Evolutionary conservation across 2,888 invertebrate genomes (phyloP), one percentile per base, ranked within the genome.

Genomic region (Clostera curtula): DNA sequence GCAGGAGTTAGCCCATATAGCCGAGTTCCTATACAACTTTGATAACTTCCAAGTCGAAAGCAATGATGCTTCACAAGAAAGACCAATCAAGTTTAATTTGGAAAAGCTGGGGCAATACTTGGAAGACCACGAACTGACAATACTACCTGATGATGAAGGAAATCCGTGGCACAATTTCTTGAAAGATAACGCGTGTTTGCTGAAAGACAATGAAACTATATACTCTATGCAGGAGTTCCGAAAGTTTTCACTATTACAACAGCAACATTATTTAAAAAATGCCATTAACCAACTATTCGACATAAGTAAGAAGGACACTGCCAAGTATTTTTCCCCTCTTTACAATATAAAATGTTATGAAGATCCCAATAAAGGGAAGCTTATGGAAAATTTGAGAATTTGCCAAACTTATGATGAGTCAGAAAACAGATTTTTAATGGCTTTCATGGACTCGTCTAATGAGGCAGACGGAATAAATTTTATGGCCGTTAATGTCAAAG

Each of bases 101-200:
- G 97, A 97, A 73, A 89, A 93, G 56, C 86, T 97, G 22, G 97
- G 97, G 0, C 95, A 97, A 67, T 97, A 97, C 77, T 82, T 97
- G 31, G 88, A 91, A 45, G 90, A 95, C 59, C 85, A 86, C 43
- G 89, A 91, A 34, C 74, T 97, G 14, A 87, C 88, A 11, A 89
- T 90, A 43, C 85, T 89, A 6, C 87, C 90, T n/a, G 88, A 91
- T 49, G 85, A 88, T 33, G 87, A 89, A 34, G 88, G 88, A 24
- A 94, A 94, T 60, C 89, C 90, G 29, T 94, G 94, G 93, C 88
- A 90, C 24, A 85, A 89, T 43, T 89, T 95, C 60, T 72, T 95
- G 1, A 85, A 86, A 26, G 90, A 92, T 40, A 93, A 93, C 60
- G 86, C 90, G 13, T 90, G 91, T 53, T 62, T 95, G 19, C 72